phyloP scores from a whole-genome alignment of 2,888 invertebrate genomes.

The Pristionchus fissidentatus region DNA sequence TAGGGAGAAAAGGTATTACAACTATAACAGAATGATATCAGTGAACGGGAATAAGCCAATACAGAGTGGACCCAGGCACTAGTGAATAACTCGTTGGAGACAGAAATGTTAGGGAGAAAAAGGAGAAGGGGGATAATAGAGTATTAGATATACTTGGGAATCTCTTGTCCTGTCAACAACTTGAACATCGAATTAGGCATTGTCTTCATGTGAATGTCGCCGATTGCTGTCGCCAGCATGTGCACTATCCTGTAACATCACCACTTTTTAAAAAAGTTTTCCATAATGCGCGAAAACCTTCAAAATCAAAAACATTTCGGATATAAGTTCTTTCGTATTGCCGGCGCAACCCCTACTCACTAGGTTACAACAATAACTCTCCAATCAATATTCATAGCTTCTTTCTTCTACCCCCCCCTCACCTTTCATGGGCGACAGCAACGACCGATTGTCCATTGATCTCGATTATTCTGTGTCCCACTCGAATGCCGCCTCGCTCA shows the following conservation, averaged over 20 bases:
- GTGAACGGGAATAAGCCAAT: conserved; percentile 17
- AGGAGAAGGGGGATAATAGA: not conserved
- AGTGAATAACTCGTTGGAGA: conserved; percentile 25
- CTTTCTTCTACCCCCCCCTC: not conserved
- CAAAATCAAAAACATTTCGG: too few relatives aligned
- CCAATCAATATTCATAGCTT: not conserved
- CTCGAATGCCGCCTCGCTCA: conserved; percentile 96
- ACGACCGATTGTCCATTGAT: conserved; percentile 96
- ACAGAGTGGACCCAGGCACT: conserved; percentile 11
- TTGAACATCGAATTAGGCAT: conserved; percentile 99
- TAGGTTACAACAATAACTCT: too few relatives aligned
- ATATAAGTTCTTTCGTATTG: too few relatives aligned
- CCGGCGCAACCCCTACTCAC: too few relatives aligned
- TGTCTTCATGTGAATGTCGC: conserved; percentile 99
- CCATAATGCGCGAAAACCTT: too few relatives aligned
- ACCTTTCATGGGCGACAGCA: conserved; percentile 93
- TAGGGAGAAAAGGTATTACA: not conserved
- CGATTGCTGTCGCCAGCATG: conserved; percentile 96
- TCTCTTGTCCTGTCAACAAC: conserved; percentile 97
- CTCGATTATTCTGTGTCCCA: conserved; percentile 99
- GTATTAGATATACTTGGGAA: conserved; percentile 93
- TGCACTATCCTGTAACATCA: conserved; percentile 89
- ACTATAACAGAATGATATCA: conserved; percentile 22
- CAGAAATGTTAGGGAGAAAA: conserved; percentile 13
- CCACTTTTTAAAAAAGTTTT: not conserved